Evolutionary conservation across 1,140 invertebrate species (phyloP).

Genomic region (Dendroctonus valens): DNA sequence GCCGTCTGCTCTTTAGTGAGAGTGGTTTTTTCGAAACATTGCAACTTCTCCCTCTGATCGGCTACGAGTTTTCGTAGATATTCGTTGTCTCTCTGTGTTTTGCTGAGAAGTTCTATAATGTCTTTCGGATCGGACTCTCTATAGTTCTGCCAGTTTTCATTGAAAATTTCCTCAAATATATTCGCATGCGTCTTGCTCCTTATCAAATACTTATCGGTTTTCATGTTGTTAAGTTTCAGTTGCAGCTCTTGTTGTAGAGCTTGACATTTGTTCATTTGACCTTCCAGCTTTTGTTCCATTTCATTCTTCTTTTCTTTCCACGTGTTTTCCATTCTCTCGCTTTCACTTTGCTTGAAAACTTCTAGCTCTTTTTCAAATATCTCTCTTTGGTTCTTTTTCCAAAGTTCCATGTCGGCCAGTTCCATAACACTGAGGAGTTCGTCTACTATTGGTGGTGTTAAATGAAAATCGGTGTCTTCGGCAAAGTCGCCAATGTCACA

Average conservation of each 20-base stretch:
- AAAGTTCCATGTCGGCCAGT: conserved; percentile 55
- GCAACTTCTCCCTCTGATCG: conserved; percentile 49
- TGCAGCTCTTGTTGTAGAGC: conserved; percentile 38
- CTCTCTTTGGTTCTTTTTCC: conserved; percentile 55
- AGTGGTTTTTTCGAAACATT: conserved; percentile 49
- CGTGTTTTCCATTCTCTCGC: conserved; percentile 20
- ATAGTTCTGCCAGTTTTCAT: conserved; percentile 39
- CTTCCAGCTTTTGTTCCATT: conserved; percentile 51
- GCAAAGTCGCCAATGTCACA: conserved; percentile 37
- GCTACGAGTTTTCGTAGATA: conserved; percentile 48
- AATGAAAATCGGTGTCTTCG: conserved; percentile 42
- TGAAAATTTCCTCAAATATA: conserved; percentile 34
- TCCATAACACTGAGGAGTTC: conserved; percentile 55
- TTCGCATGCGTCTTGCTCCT: conserved; percentile 30
- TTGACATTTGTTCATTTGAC: conserved; percentile 45
- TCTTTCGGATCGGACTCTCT: conserved; percentile 17
- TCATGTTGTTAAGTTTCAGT: conserved; percentile 35
- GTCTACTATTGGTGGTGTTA: conserved; percentile 53
- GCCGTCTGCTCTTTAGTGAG: conserved; percentile 53
- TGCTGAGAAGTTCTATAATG: conserved; percentile 32
- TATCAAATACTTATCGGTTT: conserved; percentile 35
- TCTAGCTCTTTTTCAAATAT: conserved; percentile 53
- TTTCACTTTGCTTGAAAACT: conserved; percentile 46
- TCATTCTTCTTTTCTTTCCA: conserved; percentile 37
- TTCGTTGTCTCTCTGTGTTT: conserved; percentile 52